These are phyloP conservation scores for Archips crataeganus DNA, from an alignment of 2,888 invertebrate species.

Conservation along the genomic window DNA sequence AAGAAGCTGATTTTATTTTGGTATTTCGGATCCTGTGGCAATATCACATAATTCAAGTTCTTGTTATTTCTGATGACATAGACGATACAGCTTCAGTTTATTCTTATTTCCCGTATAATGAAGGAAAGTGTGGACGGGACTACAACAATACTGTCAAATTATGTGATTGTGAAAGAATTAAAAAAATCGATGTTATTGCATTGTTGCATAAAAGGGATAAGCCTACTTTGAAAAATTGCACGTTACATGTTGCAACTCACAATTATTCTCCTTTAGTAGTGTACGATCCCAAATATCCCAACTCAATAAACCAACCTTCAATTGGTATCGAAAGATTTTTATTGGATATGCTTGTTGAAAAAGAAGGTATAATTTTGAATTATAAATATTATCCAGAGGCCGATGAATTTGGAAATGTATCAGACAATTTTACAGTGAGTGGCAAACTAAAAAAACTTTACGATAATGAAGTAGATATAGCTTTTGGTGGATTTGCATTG, in stretches of 20 bases:
- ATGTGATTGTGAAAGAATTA: slow-evolving; percentile 27
- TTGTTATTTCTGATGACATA: slow-evolving; percentile 28
- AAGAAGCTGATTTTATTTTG: not conserved
- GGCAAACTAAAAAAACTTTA: slow-evolving; percentile 35
- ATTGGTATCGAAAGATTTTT: slow-evolving; percentile 41
- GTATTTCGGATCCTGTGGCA: slow-evolving; percentile 35
- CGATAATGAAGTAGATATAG: slow-evolving; percentile 38
- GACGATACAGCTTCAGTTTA: slow-evolving; percentile 26
- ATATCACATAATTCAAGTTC: slow-evolving; percentile 27
- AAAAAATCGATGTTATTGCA: not conserved
- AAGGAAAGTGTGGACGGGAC: slow-evolving; percentile 35
- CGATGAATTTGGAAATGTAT: slow-evolving; percentile 34
- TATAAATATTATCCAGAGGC: slow-evolving; percentile 30
- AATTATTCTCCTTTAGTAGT: slow-evolving; percentile 37
- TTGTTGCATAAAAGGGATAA: not conserved
- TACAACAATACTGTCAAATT: slow-evolving; percentile 33
- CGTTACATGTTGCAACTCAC: slow-evolving; percentile 35
- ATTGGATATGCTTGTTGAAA: slow-evolving; percentile 28
- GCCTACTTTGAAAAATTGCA: slow-evolving; percentile 34
- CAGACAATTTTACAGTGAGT: slow-evolving; percentile 37
- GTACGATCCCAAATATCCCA: not conserved
- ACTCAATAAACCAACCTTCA: not conserved
- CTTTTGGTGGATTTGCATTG: slow-evolving; percentile 37
- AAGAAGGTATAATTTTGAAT: slow-evolving; percentile 21
- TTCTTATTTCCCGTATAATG: slow-evolving; percentile 37